These are phyloP conservation scores for Bombus pyrosoma DNA, from an alignment of 1,140 invertebrate genomes.

Conservation along the genomic window DNA sequence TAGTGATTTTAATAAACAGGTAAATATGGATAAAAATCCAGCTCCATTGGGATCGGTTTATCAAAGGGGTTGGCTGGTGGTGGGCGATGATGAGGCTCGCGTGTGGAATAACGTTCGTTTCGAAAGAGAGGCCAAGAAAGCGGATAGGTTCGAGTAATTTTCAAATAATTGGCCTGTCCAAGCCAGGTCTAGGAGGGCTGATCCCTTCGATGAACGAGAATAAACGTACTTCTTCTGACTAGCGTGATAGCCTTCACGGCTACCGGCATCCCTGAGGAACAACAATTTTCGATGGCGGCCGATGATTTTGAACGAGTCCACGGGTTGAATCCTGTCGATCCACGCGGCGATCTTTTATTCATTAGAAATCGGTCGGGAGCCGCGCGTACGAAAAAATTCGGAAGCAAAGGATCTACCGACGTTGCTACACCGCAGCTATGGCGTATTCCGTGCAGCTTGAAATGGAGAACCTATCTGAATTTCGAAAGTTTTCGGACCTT, in stretches of 20 bases:
- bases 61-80: conserved; percentile 39
- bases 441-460: background rate
- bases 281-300: conserved; percentile 67
- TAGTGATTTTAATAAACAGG: background rate
- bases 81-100: conserved; percentile 64
- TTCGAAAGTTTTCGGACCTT: too few species aligned
- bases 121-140: conserved; percentile 65
- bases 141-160: conserved; percentile 69
- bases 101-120: conserved; percentile 67
- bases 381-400: conserved; percentile 53
- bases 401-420: background rate
- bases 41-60: conserved; percentile 17
- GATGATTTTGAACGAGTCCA: conserved; percentile 49
- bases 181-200: conserved; percentile 54
- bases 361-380: conserved; percentile 55
- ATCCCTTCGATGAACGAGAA: conserved; percentile 58
- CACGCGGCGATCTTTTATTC: conserved; percentile 67
- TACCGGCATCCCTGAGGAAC: conserved; percentile 62
- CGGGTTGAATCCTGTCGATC: conserved; percentile 39
- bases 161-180: conserved; percentile 68
- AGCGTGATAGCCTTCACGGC: conserved; percentile 63
- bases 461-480: background rate
- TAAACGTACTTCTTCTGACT: conserved; percentile 60
- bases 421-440: background rate
- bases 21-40: background rate